Evolutionary conservation across 2,113 vertebrate species (phyloP), one percentile per base, ranked within the genome.

Genomic region (Platichthys stellatus): DNA sequence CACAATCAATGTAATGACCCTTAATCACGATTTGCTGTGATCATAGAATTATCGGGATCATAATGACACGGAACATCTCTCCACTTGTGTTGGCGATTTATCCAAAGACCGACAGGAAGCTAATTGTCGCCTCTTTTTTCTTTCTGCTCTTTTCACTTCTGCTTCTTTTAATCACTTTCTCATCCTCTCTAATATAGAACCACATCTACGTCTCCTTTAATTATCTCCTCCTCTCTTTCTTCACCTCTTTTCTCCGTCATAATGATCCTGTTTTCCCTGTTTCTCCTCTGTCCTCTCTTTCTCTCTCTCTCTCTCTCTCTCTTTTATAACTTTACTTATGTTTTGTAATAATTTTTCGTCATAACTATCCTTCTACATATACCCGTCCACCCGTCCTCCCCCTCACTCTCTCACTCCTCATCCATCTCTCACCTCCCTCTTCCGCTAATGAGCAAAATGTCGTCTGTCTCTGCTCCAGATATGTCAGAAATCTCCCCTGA

Each of bases 401-500:
- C n/a, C 82, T 59, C 43, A 4, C 53, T 40, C 38, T 65, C 79
- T 68, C 56, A 1, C 26, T 74, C 71, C 65, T 72, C 77, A 76
- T 82, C 75, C 60, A 23, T 72, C 76, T 23, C 80, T 87, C 81
- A 87, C 88, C 86, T 86, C 85, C 82, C 74, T 51, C 68, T 79
- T 43, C 70, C 77, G 58, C 76, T 90, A 89, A 92, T 83, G 87
- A 91, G 88, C 64, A 58, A 62, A 72, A 83, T 84, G 72, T 83
- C 4, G 15, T 62, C 67, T 78, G 80, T 72, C 74, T 86, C 78
- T 88, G 91, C 87, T 92, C 91, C 86, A 90, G 80, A 88, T 90
- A 81, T 90, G 91, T 91, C 91, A 91, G 70, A 76, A 79, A 81
- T 84, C 68, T 87, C 81, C 72, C 74, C 57, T 69, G 85, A 90